Evolutionary conservation across 2,888 invertebrate species (phyloP), one percentile per base, ranked within the genome.

Genomic region (Acronicta psi): DNA sequence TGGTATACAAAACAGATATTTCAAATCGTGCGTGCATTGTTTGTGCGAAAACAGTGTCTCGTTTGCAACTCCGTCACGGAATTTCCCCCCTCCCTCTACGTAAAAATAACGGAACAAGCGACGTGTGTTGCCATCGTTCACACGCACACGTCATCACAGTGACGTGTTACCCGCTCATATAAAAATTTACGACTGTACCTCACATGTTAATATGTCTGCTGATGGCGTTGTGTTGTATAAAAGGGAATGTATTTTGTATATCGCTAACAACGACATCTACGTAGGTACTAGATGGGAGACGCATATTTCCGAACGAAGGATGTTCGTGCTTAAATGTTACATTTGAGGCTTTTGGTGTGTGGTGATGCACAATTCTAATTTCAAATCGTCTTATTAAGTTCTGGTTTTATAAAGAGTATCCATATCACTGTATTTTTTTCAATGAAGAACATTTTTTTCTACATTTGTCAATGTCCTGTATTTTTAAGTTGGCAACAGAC

Each of bases 171-270:
- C 73, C 73, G 84, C 81, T 82, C 82, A 81, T 86, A 88, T 90
- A 89, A 90, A 90, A 89, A 89, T 85, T 90, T 89, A 90, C 85
- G 88, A 88, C 66, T 77, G 81, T 81, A 73, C 75, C 77, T 78
- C 81, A 81, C 85, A 86, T 85, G 86, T 83, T 85, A 85, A 86
- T 84, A 82, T 66, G 55, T 63, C 58, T 74, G 66, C 64, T 70
- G 76, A 73, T 70, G 72, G 67, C 49, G 51, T 59, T 67, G 43
- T 41, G 43, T 52, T 54, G 51, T 65, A 63, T 67, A 71, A 47
- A 58, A 60, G 40, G 49, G 56, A 60, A 56, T 61, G 55, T 62
- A 67, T 73, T 72, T 67, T 53, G 69, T 64, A 44, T 69, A 69
- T 69, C 64, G 64, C 64, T 64, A 69, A 69, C 65, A 60, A 66